Evolutionary conservation across 2,797 vertebrate genomes (phyloP), one percentile per base, ranked within the genome.

Genomic region (Tokudaia tokunoshimensis): DNA sequence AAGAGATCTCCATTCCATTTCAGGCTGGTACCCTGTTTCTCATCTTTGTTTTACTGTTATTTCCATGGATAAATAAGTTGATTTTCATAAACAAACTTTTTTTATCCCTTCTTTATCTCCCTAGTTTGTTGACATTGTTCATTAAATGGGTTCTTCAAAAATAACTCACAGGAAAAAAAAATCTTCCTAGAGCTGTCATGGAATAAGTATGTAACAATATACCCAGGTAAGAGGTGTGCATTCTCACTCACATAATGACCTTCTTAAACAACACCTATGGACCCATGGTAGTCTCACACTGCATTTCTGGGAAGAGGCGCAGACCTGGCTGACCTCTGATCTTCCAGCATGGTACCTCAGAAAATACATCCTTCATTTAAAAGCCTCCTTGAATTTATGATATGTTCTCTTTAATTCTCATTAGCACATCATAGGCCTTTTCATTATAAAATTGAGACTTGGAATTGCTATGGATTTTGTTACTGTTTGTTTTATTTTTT

Each of bases 191-290:
- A 63, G 44, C 41, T 81, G 26, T 22, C 20, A 15, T 17, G 6
- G 24, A 6, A 0, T 57, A 11, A 1, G 4, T 11, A 6, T 20
- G 26, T 11, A 22, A n/a, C 19, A 5, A 4, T 57, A 2, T n/a
- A 61, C 5, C 6, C 34, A 44, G 5, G 41, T 67, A 31, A 3
- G 8, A 59, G 9, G 2, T 63, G 7, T 13, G 37, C 29, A 4
- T 59, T 26, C 41, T 20, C 2, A 10, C n/a, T 37, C 2, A 11
- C 1, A 12, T 24, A 41, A 44, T 0, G 0, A 7, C n/a, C 3
- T 81, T 72, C 55, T 57, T 57, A 55, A 11, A 15, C 4, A 87
- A 7, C 10, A 22, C 4, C 29, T 4, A 26, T 29, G 19, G 3
- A 12, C 22, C 24, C 11, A 11, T 24, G 26, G 7, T 47, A 47